These are phyloP conservation scores for Pelecanus crispus DNA, from an alignment of 2,113 vertebrate genomes.

Conservation along the genomic window DNA sequence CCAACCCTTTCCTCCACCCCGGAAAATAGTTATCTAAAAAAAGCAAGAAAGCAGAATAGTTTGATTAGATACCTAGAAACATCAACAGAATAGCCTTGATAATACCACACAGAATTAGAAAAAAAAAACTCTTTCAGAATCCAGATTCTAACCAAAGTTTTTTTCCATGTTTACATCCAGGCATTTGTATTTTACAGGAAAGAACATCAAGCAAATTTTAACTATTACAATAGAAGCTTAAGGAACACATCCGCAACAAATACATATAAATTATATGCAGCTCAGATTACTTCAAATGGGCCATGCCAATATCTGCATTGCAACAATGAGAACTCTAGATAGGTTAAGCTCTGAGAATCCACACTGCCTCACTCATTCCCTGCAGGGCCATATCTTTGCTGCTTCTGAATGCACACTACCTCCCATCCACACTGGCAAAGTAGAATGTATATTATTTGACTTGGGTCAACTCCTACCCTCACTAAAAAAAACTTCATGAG, in stretches of 20 bases:
- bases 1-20: neutral
- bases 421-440: neutral
- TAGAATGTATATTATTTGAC: neutral
- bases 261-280: neutral
- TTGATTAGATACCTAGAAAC: neutral
- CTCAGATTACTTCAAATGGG: neutral
- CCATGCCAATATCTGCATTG: too few relatives aligned
- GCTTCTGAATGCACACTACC: neutral
- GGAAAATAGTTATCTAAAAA: neutral
- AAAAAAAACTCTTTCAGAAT: neutral
- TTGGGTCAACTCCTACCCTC: too few relatives aligned
- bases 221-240: neutral
- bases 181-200: neutral
- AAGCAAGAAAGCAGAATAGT: neutral
- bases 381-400: fast-evolving
- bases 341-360: neutral
- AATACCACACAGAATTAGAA: neutral
- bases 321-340: fast-evolving
- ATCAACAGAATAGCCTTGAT: neutral
- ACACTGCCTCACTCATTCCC: neutral
- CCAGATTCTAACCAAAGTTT: neutral
- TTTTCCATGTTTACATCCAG: neutral
- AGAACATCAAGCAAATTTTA: neutral
- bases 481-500: neutral
- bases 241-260: neutral